These are phyloP conservation scores for Salminus brasiliensis DNA, from an alignment of 2,113 vertebrate species.

Conservation along the genomic window DNA sequence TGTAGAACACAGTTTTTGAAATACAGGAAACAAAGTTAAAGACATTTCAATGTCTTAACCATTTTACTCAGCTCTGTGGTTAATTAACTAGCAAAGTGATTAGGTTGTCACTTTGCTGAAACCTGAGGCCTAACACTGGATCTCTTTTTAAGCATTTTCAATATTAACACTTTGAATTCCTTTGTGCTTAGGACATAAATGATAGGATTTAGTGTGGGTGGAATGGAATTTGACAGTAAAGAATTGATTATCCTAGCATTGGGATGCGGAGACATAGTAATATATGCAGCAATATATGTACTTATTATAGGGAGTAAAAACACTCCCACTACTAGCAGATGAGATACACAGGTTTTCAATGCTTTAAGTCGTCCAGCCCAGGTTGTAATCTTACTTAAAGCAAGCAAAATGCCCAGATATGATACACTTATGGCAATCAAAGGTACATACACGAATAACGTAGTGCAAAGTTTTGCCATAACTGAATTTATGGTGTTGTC, in stretches of 20 bases:
- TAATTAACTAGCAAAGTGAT: too few species aligned
- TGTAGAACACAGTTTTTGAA: too few species aligned
- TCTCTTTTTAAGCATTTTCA: constrained; percentile 41
- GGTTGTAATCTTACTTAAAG: constrained; percentile 54
- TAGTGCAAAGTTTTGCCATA: constrained; percentile 8
- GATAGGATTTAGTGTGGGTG: constrained; percentile 55
- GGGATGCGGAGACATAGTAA: background rate
- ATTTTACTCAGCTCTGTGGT: too few species aligned
- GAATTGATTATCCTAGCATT: constrained; percentile 49
- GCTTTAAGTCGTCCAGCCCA: constrained; percentile 50
- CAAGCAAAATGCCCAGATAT: constrained; percentile 26
- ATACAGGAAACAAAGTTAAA: too few species aligned
- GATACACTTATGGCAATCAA: constrained; percentile 47
- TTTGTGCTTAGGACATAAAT: constrained; percentile 57
- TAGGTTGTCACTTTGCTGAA: background rate
- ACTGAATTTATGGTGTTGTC: constrained; percentile 30
- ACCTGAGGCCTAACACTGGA: background rate
- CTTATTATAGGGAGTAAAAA: constrained; percentile 39
- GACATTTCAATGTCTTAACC: too few species aligned
- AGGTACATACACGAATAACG: constrained; percentile 40
- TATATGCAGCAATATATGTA: constrained; percentile 12
- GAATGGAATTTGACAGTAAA: constrained; percentile 40
- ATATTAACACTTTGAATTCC: constrained; percentile 41
- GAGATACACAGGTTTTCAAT: constrained; percentile 49
- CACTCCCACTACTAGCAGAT: constrained; percentile 44